Evolutionary conservation across 2,797 vertebrate species (phyloP), one percentile per base, ranked within the genome.

Genomic region (Zalophus californianus): DNA sequence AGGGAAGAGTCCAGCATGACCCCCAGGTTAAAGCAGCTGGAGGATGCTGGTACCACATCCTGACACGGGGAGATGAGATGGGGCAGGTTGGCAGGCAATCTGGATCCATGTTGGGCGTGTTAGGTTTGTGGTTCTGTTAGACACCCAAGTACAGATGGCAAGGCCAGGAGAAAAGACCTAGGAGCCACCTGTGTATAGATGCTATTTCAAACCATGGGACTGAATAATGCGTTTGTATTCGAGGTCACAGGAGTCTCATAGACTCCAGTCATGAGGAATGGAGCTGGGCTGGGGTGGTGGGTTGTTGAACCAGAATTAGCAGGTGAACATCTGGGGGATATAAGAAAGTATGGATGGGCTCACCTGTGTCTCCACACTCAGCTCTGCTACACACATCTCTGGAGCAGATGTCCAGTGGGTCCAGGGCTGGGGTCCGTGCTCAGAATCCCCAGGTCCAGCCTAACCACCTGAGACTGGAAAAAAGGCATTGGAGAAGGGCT

Each of bases 401-500:
- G 5, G 60, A 38, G 56, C 35, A 2, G 8, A 6, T 60, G 38
- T 54, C 48, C 11, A 38, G 58, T 27, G 58, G 38, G 20, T 15
- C 21, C 27, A 56, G 32, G 8, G 41, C 3, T 64, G 10, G 50
- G 58, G n/a, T 9, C 27, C 6, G 5, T 25, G 18, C 73, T 56
- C 27, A 16, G n/a, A 90, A 48, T 29, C 58, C 21, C 15, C 38
- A 29, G 70, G 41, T 83, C 50, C 20, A 20, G 20, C 50, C 75
- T 21, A 16, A 25, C 32, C 35, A 4, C 60, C 20, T 21, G 20
- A 85, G 38, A 72, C 66, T n/a, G 9, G 48, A 52, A 78, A 84
- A 89, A 93, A 92, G 80, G 48, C 10, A 0, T 88, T 66, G 94
- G 90, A 84, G 79, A 78, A 62, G 60, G 75, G n/a, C 89, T 83